Conservation (phyloP, 2,113 vertebrate genomes). For the Taurulus bubalis region DNA sequence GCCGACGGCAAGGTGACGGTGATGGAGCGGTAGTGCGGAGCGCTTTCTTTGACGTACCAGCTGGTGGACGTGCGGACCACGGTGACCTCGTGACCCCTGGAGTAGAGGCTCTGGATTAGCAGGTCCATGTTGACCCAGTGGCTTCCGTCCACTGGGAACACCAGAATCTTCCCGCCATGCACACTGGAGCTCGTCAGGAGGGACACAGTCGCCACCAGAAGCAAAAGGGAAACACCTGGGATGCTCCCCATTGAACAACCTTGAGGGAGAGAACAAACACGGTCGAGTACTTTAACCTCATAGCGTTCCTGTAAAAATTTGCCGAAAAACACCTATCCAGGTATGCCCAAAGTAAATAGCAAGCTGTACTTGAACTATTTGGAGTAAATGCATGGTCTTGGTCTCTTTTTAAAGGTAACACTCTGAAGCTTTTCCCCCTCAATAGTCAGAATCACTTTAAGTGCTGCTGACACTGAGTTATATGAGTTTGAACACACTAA, state of each 20-base stretch:
- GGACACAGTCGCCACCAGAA: constrained; percentile 38
- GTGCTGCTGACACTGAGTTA: too few relatives aligned
- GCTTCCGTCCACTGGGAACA: constrained; percentile 85
- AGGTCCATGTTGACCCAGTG: constrained; percentile 86
- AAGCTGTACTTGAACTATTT: too few relatives aligned
- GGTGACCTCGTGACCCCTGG: constrained; percentile 81
- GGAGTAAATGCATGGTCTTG: too few relatives aligned
- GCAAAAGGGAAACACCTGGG: constrained; percentile 25
- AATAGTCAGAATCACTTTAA: too few relatives aligned
- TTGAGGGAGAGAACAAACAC: constrained; percentile 1
- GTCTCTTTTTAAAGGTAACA: too few relatives aligned
- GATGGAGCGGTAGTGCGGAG: constrained; percentile 67
- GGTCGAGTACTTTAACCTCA: not conserved
- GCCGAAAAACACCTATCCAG: too few relatives aligned
- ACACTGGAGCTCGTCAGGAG: constrained; percentile 39
- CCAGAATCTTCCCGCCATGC: constrained; percentile 80
- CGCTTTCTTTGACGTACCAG: constrained; percentile 76
- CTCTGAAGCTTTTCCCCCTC: too few relatives aligned
- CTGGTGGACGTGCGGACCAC: constrained; percentile 79
- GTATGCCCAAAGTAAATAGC: too few relatives aligned
- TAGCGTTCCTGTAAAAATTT: too few relatives aligned
- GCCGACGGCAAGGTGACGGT: constrained; percentile 61
- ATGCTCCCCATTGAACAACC: constrained; percentile 50
- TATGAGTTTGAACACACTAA: too few relatives aligned
- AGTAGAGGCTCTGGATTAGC: constrained; percentile 81